Evolutionary conservation across 2,888 invertebrate genomes (phyloP), one percentile per base, ranked within the genome.

Genomic region (Dyspetes luteomarginatus): DNA sequence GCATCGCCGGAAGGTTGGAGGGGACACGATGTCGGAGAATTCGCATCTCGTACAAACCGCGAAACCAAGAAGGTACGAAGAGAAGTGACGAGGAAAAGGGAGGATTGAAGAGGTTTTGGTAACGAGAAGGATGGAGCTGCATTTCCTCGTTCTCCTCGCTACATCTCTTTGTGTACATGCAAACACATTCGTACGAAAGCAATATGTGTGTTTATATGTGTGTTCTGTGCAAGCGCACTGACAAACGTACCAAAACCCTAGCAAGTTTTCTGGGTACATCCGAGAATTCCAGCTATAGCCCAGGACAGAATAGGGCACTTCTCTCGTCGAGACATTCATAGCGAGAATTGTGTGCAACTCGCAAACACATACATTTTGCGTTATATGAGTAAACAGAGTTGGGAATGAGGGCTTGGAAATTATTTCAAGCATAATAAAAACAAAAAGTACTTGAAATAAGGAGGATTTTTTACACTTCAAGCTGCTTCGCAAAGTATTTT

Each of bases 1-100:
- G 52, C 60, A 78, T 50, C 26, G 71, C 64, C 52, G 60, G n/a
- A 72, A 69, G 65, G 19, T 36, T 50, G n/a, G 52, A 7, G 15
- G 26, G 4, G 30, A n/a, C 0, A 50, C 58, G 28, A 41, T 50
- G 45, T 1, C 0, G 22, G 62, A 28, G 50, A 19, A 30, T 52
- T 58, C 30, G 69, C 17, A 71, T 52, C 9, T 9, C 72, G 28
- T 62, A 26, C 52, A 62, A 72, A 72, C 62, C 60, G 36, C 50
- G 62, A 41, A 72, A 62, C 24, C 24, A 5, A 48, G 48, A 48
- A 15, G 48, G 48, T 15, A 15, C 48, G 5, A 5, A 12, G 28
- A 22, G n/a, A 22, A 12, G 22, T 7, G 48, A 17, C 9, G 12
- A 36, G 52, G 12, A 26, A n/a, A 24, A 55, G 12, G 7, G 43